phyloP scores from a whole-genome alignment of 2,888 invertebrate species.

The Bellardia pandia region DNA sequence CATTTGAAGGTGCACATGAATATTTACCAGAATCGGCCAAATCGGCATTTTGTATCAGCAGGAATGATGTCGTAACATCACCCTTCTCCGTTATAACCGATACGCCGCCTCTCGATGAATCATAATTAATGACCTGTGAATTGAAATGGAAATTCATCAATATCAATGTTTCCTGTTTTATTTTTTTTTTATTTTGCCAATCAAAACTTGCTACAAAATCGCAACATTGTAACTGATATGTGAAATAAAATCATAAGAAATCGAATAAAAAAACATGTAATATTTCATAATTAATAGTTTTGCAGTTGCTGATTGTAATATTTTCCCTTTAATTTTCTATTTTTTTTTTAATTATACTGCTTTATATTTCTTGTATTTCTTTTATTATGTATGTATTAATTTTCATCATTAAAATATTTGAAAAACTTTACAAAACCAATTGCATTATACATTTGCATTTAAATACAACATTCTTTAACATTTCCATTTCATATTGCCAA shows the following conservation, averaged over 20 bases:
- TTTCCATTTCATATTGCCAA: neutral
- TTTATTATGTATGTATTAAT: neutral
- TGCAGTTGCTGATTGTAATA: no score
- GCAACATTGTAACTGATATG: no score
- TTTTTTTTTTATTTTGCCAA: no score
- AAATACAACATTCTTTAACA: neutral
- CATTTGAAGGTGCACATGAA: slow-evolving; percentile 92
- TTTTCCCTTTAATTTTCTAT: neutral
- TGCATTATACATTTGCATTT: neutral
- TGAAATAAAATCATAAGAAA: no score
- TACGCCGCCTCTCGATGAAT: slow-evolving; percentile 91
- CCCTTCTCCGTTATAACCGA: slow-evolving; percentile 92
- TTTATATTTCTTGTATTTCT: neutral
- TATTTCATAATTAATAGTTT: no score
- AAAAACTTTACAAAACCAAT: neutral
- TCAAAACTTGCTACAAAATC: no score
- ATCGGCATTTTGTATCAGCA: slow-evolving; percentile 91
- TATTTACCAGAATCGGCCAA: slow-evolving; percentile 91
- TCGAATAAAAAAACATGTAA: no score
- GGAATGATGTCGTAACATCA: slow-evolving; percentile 91
- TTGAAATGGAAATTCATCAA: slow-evolving; percentile 67
- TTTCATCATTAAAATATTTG: neutral
- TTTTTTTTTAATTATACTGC: neutral
- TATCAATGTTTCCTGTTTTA: neutral
- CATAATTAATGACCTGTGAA: slow-evolving; percentile 90